Evolutionary conservation across 2,888 invertebrate genomes (phyloP).

Genomic region (Stenichneumon culpator): DNA sequence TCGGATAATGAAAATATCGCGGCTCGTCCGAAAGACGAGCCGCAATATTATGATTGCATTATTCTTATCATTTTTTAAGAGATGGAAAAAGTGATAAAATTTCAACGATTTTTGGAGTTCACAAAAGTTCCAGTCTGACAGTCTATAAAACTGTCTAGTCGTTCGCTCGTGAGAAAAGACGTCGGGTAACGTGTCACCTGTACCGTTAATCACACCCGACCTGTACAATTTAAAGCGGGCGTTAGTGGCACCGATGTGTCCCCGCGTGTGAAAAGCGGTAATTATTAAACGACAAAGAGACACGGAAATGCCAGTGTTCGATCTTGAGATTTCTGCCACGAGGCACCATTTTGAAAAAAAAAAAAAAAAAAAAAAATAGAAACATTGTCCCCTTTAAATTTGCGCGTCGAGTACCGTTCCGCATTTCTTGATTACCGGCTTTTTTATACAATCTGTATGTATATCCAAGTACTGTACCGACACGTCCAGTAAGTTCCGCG

Average conservation of each 20-base stretch:
- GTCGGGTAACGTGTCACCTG: not conserved
- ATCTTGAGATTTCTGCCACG: not conserved
- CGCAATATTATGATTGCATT: no score
- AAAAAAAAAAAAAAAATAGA: not conserved
- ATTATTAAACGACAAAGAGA: not conserved
- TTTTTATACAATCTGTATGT: not conserved
- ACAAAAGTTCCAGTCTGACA: not conserved
- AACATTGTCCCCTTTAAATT: not conserved
- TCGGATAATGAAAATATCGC: not conserved
- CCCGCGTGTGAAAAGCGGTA: slow-evolving; percentile 3
- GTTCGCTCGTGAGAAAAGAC: not conserved
- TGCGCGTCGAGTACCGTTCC: not conserved
- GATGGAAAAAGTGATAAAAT: not conserved
- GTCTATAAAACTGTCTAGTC: not conserved
- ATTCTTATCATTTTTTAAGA: no score
- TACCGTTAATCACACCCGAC: slow-evolving; percentile 6
- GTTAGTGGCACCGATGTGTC: not conserved
- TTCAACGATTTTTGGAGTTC: not conserved
- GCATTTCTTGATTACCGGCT: not conserved
- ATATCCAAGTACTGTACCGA: not conserved
- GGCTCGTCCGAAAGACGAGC: not conserved
- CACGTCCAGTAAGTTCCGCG: not conserved
- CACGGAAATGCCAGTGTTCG: not conserved
- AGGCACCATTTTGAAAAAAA: not conserved
- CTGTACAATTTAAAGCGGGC: not conserved